Percentiles rank a stretch among this genome's conserved stretches.
Conservation (phyloP, 2,113 vertebrate species). For the Boleophthalmus pectinirostris region DNA sequence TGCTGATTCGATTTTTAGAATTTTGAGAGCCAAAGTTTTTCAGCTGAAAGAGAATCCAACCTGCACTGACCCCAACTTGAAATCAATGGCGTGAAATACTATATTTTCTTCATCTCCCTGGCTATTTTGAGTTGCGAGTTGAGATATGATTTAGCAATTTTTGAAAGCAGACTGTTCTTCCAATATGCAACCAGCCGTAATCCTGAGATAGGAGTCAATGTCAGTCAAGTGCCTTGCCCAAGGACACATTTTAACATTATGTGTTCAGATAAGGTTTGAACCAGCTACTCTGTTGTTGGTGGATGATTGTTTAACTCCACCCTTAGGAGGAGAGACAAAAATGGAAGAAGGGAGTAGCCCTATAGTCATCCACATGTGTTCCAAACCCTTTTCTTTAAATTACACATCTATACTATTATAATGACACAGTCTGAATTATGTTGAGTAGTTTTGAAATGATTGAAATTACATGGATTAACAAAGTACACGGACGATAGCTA, state of each 20-base stretch:
- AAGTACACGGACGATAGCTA: neutral
- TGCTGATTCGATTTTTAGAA: neutral
- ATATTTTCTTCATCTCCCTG: neutral
- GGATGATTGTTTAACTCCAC: neutral
- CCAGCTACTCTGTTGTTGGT: neutral
- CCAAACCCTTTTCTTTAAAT: too few relatives aligned
- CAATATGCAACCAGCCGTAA: too few relatives aligned
- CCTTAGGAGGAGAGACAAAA: neutral
- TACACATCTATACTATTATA: too few relatives aligned
- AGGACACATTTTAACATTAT: too few relatives aligned
- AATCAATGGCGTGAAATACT: neutral
- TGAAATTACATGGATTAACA: neutral
- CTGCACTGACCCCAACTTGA: neutral
- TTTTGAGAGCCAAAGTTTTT: neutral
- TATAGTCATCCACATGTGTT: neutral
- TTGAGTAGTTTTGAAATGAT: neutral
- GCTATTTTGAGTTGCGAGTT: neutral
- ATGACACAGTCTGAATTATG: too few relatives aligned
- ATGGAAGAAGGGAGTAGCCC: neutral
- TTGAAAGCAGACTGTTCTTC: too few relatives aligned
- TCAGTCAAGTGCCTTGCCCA: too few relatives aligned
- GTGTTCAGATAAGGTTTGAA: neutral
- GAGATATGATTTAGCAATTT: neutral
- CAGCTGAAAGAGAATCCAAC: neutral
- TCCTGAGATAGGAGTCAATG: too few relatives aligned